A percentile compares a stretch with the other conserved stretches of the same genome.
These are phyloP conservation scores for Leptinotarsa peninsularis DNA, from an alignment of 2,888 invertebrate species.

Conservation along the genomic window DNA sequence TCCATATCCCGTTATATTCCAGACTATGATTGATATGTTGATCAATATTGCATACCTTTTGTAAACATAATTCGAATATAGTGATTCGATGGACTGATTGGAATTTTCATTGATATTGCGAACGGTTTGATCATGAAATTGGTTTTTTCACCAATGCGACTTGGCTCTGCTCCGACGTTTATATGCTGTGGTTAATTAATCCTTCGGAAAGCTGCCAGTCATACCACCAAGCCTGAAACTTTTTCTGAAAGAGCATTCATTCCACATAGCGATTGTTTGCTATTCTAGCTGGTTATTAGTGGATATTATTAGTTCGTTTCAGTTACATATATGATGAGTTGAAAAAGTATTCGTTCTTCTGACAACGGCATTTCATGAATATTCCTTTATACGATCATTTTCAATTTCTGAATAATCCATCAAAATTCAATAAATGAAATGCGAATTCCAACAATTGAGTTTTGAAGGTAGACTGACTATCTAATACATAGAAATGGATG, in stretches of 20 bases:
- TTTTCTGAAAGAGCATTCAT: background rate
- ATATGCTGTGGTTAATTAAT: background rate
- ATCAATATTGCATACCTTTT: background rate
- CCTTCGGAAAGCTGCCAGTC: background rate
- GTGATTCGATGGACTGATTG: background rate
- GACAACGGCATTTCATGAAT: no score
- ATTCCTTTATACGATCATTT: no score
- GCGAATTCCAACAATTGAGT: no score
- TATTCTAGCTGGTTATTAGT: no score
- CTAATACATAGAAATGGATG: no score
- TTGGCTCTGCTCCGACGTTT: background rate
- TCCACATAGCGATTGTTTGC: background rate
- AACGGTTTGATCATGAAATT: background rate
- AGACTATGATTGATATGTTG: background rate
- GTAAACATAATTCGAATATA: background rate
- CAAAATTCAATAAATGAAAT: no score
- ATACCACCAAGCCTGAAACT: background rate
- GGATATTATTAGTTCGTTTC: no score
- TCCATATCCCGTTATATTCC: background rate
- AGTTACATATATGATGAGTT: no score
- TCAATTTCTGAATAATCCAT: no score
- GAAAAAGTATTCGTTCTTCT: no score
- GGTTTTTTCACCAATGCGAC: background rate
- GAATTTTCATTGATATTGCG: background rate
- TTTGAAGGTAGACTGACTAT: no score